Base-by-base conservation (phyloP, 2,888 invertebrate genomes). In the Parnassius smintheus region DNA sequence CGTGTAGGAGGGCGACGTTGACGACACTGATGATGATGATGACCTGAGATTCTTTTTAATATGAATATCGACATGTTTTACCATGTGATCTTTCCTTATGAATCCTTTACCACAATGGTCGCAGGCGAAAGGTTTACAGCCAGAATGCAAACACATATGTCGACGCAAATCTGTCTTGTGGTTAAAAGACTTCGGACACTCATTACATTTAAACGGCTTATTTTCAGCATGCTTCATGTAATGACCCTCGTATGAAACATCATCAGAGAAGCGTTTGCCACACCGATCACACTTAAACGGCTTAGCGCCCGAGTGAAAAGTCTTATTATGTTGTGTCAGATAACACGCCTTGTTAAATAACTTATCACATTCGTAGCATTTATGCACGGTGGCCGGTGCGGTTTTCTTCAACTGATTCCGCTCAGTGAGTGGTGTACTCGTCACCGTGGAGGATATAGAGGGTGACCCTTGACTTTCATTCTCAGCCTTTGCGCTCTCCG, bases 81-180 rank as follows among this genome's bases (percentile, higher is more conserved):
- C 93, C 96, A 97, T 96, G 86, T 97, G 97, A 88, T 98, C 97
- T 86, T 96, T 96, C 71, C 97, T 94, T 74, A 96, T 97, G 85
- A 98, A 98, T 58, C 97, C 96, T 85, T 97, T 97, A 66, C 95
- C 94, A 84, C 97, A 98, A 67, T 94, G 94, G 72, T 94, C 93
- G 86, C 97, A 98, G 68, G 94, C 92, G 82, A 95, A 97, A 51
- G 97, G 97, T 82, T 96, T 97, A 75, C 95, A 94, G 56, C 96
- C 96, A n/a, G 96, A 96, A 82, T 97, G 97, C 72, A 96, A 93
- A 83, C 96, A 97, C 93, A 95, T 94, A 88, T 98, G 97, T 68
- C 97, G 93, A 66, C 96, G 93, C 74, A 97, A 91, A 82, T 98
- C 97, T 61, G 97, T 97, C 86, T 97, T 97, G 88, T 97, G 97